Percentiles rank a stretch among this genome's conserved stretches.
These are phyloP conservation scores for Limnephilus auricula DNA, from an alignment of 2,888 invertebrate genomes.

Conservation along the genomic window DNA sequence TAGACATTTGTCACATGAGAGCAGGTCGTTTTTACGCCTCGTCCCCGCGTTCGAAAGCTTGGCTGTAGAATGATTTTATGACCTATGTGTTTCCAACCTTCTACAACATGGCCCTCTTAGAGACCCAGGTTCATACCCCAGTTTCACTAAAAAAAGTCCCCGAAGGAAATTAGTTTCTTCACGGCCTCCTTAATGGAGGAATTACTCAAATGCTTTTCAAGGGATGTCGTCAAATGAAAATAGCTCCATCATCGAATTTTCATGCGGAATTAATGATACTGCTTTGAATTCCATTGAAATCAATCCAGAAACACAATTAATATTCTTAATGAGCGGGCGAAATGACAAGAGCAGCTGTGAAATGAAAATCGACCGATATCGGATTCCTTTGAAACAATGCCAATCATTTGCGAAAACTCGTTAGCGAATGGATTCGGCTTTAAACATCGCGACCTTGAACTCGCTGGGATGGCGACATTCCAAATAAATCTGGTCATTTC, in stretches of 20 bases:
- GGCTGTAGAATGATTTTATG: too few species aligned
- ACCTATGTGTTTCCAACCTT: too few species aligned
- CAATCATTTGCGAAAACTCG: neutral
- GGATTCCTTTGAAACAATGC: neutral
- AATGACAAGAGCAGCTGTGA: neutral
- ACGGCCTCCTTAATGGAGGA: too few species aligned
- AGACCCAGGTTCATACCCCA: too few species aligned
- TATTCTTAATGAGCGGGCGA: neutral
- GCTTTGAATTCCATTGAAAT: neutral
- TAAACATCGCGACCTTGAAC: neutral
- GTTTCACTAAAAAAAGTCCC: too few species aligned
- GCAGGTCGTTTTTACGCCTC: too few species aligned
- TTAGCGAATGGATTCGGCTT: neutral
- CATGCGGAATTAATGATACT: neutral
- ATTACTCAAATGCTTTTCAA: neutral
- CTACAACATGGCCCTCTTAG: too few species aligned
- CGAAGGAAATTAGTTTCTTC: too few species aligned
- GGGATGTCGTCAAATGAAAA: neutral
- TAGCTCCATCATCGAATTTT: neutral
- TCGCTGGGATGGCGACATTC: neutral
- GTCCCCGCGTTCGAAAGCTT: too few species aligned
- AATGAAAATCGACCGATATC: neutral
- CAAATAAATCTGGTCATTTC: neutral
- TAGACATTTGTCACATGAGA: too few species aligned
- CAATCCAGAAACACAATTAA: neutral